Evolutionary conservation across 2,113 vertebrate species (phyloP), one percentile per base, ranked within the genome.

Genomic region (Oncorhynchus clarkii): DNA sequence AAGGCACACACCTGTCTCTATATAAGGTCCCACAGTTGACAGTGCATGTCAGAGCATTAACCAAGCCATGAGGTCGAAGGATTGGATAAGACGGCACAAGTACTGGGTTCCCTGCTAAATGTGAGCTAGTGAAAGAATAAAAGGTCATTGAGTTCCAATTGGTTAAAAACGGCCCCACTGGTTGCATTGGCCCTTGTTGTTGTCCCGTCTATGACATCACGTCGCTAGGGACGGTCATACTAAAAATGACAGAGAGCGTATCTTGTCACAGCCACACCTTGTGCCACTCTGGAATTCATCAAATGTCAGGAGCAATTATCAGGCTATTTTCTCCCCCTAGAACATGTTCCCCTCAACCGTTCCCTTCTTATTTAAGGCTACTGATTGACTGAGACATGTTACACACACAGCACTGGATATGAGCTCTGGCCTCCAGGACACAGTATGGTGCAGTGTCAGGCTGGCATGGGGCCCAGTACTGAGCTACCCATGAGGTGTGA

Each of bases 291-390:
- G 49, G 72, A 82, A 80, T 88, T 88, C 16, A n/a, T 80, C 75
- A 78, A 73, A 88, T 78, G 86, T 84, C 84, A 74, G 83, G 70
- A 82, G 84, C 76, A 90, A 91, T 92, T 92, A 91, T 82, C 71
- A 59, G 73, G 81, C 87, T 93, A 90, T 93, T 92, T 91, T 89
- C 89, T 85, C 83, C 78, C 81, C 80, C 77, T 70, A 72, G 79
- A 72, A 79, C 78, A 82, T 82, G 78, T 78, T 48, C 27, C 68
- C 74, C 70, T 57, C 72, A 71, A 8, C 64, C 18, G 8, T 39
- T 16, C 5, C 66, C 45, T 65, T 62, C 57, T 66, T 68, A 57
- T 29, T 67, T 67, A 67, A 27, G 14, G 65, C 2, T 26, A 31
- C 9, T 14, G 65, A 14, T 22, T 26, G 22, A 67, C 24, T 27